Evolutionary conservation across 2,888 invertebrate species (phyloP).

Genomic region (Zelleria hepariella): DNA sequence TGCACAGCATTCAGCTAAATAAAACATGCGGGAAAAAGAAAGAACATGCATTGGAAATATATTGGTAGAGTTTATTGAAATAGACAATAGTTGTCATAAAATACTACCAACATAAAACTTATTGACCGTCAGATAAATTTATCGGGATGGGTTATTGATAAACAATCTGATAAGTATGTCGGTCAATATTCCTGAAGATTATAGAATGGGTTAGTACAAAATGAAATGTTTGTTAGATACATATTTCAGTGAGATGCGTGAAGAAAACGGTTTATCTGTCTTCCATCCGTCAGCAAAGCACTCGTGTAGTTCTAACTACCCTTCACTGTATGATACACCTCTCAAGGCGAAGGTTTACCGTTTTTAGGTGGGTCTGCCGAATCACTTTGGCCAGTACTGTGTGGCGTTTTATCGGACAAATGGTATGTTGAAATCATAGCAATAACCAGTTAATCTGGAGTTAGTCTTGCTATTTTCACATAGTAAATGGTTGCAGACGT

Average conservation of each 20-base stretch:
- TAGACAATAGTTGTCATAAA: too few species aligned
- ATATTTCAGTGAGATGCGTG: neutral
- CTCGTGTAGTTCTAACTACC: conserved; percentile 1
- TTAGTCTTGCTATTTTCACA: conserved; percentile 65
- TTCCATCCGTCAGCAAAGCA: neutral
- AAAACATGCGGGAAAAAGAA: neutral
- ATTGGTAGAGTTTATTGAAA: too few species aligned
- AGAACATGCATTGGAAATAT: neutral
- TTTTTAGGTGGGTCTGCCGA: conserved; percentile 57
- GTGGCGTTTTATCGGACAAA: conserved; percentile 73
- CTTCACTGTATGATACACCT: neutral
- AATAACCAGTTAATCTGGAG: conserved; percentile 70
- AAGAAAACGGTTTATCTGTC: neutral
- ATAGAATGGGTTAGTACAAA: neutral
- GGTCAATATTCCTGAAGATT: neutral
- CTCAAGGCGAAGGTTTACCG: conserved; percentile 1
- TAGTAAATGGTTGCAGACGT: conserved; percentile 46
- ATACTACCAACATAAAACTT: too few species aligned
- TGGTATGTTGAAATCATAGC: conserved; percentile 58
- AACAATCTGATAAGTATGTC: neutral
- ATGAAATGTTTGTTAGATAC: neutral
- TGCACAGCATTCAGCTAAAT: neutral
- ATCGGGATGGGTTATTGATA: neutral
- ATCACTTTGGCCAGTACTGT: conserved; percentile 59
- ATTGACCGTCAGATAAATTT: too few species aligned